Percentiles rank a stretch among this genome's conserved stretches.
phyloP scores from a whole-genome alignment of 2,113 vertebrate genomes.

The Cichladusa arquata region DNA sequence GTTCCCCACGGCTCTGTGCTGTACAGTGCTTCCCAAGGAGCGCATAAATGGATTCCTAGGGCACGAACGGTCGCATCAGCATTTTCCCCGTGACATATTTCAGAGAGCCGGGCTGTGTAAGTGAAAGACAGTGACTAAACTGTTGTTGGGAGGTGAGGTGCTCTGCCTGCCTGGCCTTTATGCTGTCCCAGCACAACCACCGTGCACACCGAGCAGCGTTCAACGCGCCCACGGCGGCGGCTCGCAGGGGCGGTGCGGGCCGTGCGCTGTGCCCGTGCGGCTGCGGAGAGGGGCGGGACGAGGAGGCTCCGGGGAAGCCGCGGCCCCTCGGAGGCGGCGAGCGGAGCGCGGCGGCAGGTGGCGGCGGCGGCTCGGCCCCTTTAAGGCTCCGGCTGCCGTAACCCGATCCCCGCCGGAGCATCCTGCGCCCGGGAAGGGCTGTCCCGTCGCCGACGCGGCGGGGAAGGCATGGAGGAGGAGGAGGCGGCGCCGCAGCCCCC shows the following conservation, averaged over 20 bases:
- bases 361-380: slow-evolving; percentile 48
- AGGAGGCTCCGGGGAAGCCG: neutral
- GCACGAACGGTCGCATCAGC: neutral
- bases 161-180: accelerated
- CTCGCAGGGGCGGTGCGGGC: neutral
- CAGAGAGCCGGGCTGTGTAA: neutral
- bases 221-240: neutral
- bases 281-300: neutral
- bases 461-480: neutral
- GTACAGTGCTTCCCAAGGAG: neutral
- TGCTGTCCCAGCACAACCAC: too few species aligned
- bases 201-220: accelerated
- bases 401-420: slow-evolving; percentile 45
- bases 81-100: neutral
- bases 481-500: neutral
- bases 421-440: neutral
- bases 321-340: neutral
- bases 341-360: neutral
- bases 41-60: accelerated
- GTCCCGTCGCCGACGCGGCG: neutral
- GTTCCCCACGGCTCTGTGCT: neutral
- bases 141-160: neutral
- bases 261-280: neutral
- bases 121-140: neutral
- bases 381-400: slow-evolving; percentile 69